phyloP scores from a whole-genome alignment of 2,797 vertebrate species.

The Cetoscarus ocellatus region DNA sequence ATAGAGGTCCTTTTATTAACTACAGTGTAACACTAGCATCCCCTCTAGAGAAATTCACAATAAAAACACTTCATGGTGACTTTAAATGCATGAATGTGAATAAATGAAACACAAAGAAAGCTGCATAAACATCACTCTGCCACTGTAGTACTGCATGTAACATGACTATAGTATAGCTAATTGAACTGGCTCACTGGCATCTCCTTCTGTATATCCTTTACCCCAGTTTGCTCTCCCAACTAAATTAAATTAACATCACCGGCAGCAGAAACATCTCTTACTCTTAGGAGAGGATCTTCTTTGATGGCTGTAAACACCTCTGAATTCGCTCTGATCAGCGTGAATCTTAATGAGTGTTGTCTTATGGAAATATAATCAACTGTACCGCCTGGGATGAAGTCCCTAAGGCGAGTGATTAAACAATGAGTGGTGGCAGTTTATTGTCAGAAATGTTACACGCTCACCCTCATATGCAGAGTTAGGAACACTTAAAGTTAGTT shows the following conservation, averaged over 20 bases:
- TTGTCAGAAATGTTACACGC: not conserved
- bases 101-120: not conserved
- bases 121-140: not conserved
- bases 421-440: not conserved
- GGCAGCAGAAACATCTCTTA: not conserved
- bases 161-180: constrained; percentile 2
- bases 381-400: constrained; percentile 10
- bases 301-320: constrained; percentile 43
- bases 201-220: not conserved
- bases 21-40: not conserved
- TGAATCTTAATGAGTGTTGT: constrained; percentile 47
- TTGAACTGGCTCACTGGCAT: constrained; percentile 12
- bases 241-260: constrained; percentile 34
- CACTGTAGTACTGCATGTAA: constrained; percentile 5
- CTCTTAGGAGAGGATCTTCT: not conserved
- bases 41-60: not conserved
- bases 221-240: constrained; percentile 16
- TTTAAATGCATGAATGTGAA: not conserved
- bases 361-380: constrained; percentile 36
- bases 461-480: not conserved
- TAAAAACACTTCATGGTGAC: not conserved
- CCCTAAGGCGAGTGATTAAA: constrained; percentile 2
- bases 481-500: not conserved
- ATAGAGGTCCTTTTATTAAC: constrained; percentile 15
- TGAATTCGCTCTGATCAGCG: constrained; percentile 46